A percentile compares a stretch with the other conserved stretches of the same genome.
phyloP scores from a whole-genome alignment of 2,888 invertebrate genomes.

The Augochlorella aurata region DNA sequence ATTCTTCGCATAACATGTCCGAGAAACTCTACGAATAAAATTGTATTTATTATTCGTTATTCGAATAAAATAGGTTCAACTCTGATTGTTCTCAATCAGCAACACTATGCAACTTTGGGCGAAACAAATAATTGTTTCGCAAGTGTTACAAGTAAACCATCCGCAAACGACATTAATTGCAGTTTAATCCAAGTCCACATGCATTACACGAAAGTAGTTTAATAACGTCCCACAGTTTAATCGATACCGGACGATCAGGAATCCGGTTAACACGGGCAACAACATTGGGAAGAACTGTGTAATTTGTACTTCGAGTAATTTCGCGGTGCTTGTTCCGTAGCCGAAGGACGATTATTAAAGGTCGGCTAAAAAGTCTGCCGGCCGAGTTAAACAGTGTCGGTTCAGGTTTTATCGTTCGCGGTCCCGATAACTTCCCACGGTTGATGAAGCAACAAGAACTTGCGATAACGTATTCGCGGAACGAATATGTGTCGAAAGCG shows the following conservation, averaged over 20 bases:
- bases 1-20: too few relatives aligned
- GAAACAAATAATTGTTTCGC: too few relatives aligned
- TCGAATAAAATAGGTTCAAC: too few relatives aligned
- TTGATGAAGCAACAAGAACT: slow-evolving; percentile 22
- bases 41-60: too few relatives aligned
- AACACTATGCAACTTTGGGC: too few relatives aligned
- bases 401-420: slow-evolving; percentile 5
- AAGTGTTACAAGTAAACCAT: too few relatives aligned
- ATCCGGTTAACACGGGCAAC: slow-evolving; percentile 15
- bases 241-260: not conserved
- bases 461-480: slow-evolving; percentile 13
- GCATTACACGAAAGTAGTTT: not conserved
- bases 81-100: too few relatives aligned
- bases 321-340: not conserved
- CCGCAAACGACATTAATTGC: too few relatives aligned
- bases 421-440: slow-evolving; percentile 36
- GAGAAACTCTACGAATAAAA: too few relatives aligned
- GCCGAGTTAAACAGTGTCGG: slow-evolving; percentile 2
- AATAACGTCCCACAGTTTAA: not conserved
- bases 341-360: slow-evolving; percentile 19
- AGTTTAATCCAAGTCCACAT: too few relatives aligned
- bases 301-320: slow-evolving; percentile 26
- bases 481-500: slow-evolving; percentile 32
- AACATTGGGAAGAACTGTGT: not conserved
- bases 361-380: not conserved